These are phyloP conservation scores for Siphlonurus alternatus DNA, from an alignment of 2,888 invertebrate genomes.

Conservation along the genomic window DNA sequence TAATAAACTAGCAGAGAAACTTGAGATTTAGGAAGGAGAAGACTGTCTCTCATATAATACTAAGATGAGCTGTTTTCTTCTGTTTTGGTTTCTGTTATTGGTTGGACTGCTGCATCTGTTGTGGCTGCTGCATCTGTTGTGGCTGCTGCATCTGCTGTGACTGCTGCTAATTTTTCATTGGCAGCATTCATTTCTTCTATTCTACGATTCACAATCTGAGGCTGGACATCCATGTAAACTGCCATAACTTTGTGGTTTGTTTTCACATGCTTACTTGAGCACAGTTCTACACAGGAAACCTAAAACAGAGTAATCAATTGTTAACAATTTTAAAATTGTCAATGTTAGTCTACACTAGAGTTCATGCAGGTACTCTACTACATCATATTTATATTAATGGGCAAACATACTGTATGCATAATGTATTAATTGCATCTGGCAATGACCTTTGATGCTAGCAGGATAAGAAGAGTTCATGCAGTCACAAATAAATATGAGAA, in stretches of 20 bases:
- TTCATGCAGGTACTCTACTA: not conserved
- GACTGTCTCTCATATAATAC: not conserved
- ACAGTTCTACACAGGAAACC: slow-evolving; percentile 34
- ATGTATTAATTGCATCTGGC: no score
- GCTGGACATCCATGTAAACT: slow-evolving; percentile 40
- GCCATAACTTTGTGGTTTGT: slow-evolving; percentile 42
- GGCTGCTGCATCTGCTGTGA: not conserved
- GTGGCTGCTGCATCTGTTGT: slow-evolving; percentile 1
- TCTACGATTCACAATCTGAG: slow-evolving; percentile 31
- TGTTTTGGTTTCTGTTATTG: not conserved
- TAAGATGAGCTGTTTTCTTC: not conserved
- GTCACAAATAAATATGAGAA: not conserved
- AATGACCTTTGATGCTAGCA: no score
- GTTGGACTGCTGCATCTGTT: not conserved
- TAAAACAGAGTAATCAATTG: slow-evolving; percentile 21
- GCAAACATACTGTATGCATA: no score
- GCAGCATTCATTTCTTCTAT: slow-evolving; percentile 29
- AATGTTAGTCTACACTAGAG: not conserved
- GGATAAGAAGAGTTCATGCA: no score
- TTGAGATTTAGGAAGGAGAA: no score
- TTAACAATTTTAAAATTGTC: not conserved
- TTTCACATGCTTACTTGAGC: slow-evolving; percentile 38
- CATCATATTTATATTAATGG: not conserved
- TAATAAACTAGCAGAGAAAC: no score
- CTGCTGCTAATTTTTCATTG: slow-evolving; percentile 15